Evolutionary conservation across 1,140 invertebrate genomes (phyloP), one percentile per base, ranked within the genome.

Genomic region (Drosophila bifasciata): DNA sequence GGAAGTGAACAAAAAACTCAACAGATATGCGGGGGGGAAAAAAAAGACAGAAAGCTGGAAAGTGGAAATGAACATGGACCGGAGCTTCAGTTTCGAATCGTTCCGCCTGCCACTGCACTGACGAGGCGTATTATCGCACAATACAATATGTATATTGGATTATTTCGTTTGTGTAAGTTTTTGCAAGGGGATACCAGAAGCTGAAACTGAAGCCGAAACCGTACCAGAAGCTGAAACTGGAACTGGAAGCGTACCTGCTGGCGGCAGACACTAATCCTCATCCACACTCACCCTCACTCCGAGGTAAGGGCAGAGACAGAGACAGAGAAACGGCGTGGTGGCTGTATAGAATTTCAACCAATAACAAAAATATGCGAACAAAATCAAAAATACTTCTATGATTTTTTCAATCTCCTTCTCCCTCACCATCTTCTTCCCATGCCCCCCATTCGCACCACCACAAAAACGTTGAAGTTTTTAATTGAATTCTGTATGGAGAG

Each of bases 141-240:
- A 88, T 88, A 79, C 83, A 88, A 88, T 83, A 88, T 88, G 83
- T 79, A 76, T 76, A 77, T 77, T 77, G 75, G 75, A 77, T 77
- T 77, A 76, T 88, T 81, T 70, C 77, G 77, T 88, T 78, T 81
- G 64, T 80, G 67, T 23, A 41, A 58, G 77, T 28, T 55, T 61
- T 76, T 53, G 76, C 66, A 59, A 32, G 9, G 66, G 61, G 44
- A 57, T 44, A 44, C 56, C 16, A 36, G 32, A 13, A 11, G 32
- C 11, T 11, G 25, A 28, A 32, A 40, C 39, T 11, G 16, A 40
- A 28, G 7, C 25, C 53, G 49, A n/a, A 51, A 25, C 25, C 25
- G 7, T 25, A 25, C 25, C 7, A 9, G 16, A 25, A 43, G 7
- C 51, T 67, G 32, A 9, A 39, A 51, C 15, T 51, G 28, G 19